Evolutionary conservation across 2,888 invertebrate species (phyloP).

Genomic region (Frankliniella fusca): DNA sequence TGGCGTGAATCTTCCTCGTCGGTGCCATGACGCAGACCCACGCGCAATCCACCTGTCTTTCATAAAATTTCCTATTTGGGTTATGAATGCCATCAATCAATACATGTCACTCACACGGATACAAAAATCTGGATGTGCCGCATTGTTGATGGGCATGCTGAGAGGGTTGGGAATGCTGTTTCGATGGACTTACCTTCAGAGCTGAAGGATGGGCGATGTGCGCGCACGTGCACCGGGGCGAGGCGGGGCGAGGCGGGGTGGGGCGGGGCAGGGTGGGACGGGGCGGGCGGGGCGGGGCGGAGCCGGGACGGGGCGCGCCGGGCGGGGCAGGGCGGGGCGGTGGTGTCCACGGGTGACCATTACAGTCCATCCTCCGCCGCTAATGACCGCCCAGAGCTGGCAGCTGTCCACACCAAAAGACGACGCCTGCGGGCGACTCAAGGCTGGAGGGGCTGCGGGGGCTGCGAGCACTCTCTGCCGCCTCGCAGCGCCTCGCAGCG

Average conservation of each 20-base stretch:
- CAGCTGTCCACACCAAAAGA: slow-evolving; percentile 12
- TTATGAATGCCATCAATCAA: too few relatives aligned
- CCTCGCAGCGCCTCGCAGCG: neutral
- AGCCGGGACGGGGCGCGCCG: neutral
- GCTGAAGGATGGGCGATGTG: too few relatives aligned
- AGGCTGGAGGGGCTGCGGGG: neutral
- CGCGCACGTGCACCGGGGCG: too few relatives aligned
- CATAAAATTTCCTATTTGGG: too few relatives aligned
- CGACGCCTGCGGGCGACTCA: neutral
- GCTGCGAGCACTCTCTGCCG: neutral
- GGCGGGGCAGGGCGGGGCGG: neutral
- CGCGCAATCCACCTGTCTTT: too few relatives aligned
- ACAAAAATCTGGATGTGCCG: too few relatives aligned
- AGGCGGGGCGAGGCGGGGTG: neutral
- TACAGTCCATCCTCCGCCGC: neutral
- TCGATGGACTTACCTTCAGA: too few relatives aligned
- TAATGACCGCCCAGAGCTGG: slow-evolving; percentile 3
- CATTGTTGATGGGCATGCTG: too few relatives aligned
- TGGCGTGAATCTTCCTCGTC: too few relatives aligned
- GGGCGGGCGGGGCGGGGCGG: neutral
- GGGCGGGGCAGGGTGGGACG: neutral
- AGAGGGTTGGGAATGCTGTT: too few relatives aligned
- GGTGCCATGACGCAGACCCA: too few relatives aligned
- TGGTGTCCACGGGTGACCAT: neutral
- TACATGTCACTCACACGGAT: too few relatives aligned